phyloP scores from a whole-genome alignment of 2,888 invertebrate genomes.

The Mesorhabditis spiculigera region DNA sequence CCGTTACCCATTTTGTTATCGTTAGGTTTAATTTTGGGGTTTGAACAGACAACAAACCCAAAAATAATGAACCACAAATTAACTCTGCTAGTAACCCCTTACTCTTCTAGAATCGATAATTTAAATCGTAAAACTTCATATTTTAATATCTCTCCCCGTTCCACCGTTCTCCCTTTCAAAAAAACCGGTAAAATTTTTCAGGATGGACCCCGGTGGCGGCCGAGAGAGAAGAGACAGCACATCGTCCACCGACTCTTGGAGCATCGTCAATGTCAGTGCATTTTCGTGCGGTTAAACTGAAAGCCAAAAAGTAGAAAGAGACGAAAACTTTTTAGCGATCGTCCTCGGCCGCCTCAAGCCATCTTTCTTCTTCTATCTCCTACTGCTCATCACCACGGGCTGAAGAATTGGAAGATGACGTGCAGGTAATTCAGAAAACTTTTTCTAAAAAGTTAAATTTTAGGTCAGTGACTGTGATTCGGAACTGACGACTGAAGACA shows the following conservation, averaged over 20 bases:
- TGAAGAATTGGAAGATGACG: not conserved
- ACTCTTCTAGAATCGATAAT: no score
- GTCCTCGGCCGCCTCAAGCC: not conserved
- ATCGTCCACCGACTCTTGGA: constrained; percentile 25
- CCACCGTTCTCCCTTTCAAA: no score
- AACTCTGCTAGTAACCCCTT: no score
- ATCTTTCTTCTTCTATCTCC: constrained; percentile 2
- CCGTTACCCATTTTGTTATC: no score
- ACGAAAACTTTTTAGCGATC: not conserved
- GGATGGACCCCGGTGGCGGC: constrained; percentile 9
- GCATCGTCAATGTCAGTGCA: constrained; percentile 13
- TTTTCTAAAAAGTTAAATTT: not conserved
- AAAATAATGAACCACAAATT: no score
- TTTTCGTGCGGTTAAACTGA: not conserved
- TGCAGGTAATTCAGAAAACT: not conserved
- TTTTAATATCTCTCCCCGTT: no score
- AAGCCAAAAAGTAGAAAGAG: not conserved
- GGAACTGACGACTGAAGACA: not conserved
- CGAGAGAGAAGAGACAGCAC: constrained; percentile 20
- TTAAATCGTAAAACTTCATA: no score
- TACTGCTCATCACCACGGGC: not conserved
- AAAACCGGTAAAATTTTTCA: not conserved
- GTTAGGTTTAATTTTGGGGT: no score
- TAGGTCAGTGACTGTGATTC: not conserved
- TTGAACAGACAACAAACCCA: no score